Evolutionary conservation across 2,113 vertebrate genomes (phyloP).

Genomic region (Corydoras maculifer): DNA sequence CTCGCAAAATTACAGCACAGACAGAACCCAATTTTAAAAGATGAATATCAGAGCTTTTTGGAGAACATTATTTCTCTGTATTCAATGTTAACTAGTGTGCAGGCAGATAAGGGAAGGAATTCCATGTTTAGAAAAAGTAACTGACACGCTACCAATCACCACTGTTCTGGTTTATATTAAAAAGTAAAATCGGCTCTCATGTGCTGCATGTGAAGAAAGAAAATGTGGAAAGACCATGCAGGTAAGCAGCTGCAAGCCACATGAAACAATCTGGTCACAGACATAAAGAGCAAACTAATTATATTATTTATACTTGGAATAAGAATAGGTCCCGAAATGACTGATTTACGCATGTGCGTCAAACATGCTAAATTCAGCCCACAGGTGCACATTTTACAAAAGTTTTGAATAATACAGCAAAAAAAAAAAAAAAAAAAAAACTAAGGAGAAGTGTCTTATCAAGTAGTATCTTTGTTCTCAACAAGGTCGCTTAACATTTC

Average conservation of each 20-base stretch:
- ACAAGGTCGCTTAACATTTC: no score
- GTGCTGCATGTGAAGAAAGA: constrained; percentile 44
- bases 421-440: no score
- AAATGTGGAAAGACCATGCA: constrained; percentile 44
- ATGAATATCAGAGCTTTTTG: constrained; percentile 41
- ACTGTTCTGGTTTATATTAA: constrained; percentile 68
- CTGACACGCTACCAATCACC: constrained; percentile 49
- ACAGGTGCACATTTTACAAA: no score
- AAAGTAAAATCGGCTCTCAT: constrained; percentile 59
- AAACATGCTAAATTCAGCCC: no score
- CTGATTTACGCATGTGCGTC: no score
- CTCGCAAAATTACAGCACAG: constrained; percentile 42
- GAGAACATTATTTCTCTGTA: constrained; percentile 37
- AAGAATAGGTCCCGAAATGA: constrained; percentile 50
- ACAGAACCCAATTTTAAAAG: constrained; percentile 22
- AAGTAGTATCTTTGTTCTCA: no score
- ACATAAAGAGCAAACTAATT: constrained; percentile 52
- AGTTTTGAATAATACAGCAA: no score
- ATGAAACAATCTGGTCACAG: constrained; percentile 54
- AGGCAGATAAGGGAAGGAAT: constrained; percentile 24
- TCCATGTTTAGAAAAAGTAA: constrained; percentile 43
- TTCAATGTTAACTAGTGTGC: constrained; percentile 26
- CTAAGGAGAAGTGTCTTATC: no score
- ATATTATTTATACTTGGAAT: constrained; percentile 52
- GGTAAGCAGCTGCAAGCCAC: constrained; percentile 59